Percentiles rank a stretch among this genome's conserved stretches.
phyloP scores from a whole-genome alignment of 2,888 invertebrate genomes.

The Cerastis leucographa region DNA sequence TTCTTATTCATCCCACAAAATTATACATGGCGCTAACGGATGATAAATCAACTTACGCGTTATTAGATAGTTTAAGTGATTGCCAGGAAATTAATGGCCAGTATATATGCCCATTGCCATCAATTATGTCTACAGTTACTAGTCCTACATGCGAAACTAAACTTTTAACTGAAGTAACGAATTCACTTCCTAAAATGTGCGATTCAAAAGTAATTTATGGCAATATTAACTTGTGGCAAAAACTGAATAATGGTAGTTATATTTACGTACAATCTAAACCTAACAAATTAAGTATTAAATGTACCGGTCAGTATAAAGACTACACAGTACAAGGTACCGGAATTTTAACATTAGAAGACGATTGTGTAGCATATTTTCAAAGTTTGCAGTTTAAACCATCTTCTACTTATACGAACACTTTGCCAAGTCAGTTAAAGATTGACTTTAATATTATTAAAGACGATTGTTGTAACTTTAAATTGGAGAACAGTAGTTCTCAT shows the following conservation, averaged over 20 bases:
- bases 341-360: conserved; percentile 21
- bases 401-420: conserved; percentile 12
- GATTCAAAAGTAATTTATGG: conserved; percentile 37
- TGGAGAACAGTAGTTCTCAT: conserved; percentile 27
- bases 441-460: conserved; percentile 45
- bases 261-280: conserved; percentile 50
- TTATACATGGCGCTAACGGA: conserved; percentile 31
- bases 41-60: conserved; percentile 26
- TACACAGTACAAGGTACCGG: conserved; percentile 32
- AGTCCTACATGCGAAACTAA: conserved; percentile 42
- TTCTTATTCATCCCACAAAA: conserved; percentile 49
- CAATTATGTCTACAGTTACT: conserved; percentile 20
- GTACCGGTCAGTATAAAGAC: conserved; percentile 10
- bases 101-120: conserved; percentile 40
- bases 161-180: conserved; percentile 21
- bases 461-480: conserved; percentile 37
- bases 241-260: conserved; percentile 46
- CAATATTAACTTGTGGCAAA: conserved; percentile 46
- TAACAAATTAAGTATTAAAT: conserved; percentile 33
- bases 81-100: conserved; percentile 32
- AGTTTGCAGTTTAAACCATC: conserved; percentile 41
- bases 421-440: conserved; percentile 21
- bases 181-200: conserved; percentile 27
- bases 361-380: conserved; percentile 43
- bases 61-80: conserved; percentile 37